phyloP scores from a whole-genome alignment of 1,140 invertebrate genomes.

The Linepithema humile region DNA sequence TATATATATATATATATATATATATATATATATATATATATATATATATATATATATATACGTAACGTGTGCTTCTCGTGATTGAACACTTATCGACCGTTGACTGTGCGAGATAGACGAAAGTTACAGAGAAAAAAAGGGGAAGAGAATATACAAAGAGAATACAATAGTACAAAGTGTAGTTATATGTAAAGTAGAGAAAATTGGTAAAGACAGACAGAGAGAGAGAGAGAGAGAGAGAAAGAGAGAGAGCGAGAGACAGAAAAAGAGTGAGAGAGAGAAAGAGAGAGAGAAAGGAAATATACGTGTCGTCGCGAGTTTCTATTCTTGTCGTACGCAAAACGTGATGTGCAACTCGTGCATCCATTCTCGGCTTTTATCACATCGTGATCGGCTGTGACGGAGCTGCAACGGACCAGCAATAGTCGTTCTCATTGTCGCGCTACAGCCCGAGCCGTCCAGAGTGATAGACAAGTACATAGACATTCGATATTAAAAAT shows the following conservation, averaged over 20 bases:
- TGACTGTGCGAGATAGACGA: conserved; percentile 46
- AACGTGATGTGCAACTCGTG: conserved; percentile 42
- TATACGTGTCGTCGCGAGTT: conserved; percentile 37
- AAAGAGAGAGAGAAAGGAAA: conserved; percentile 66
- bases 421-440: conserved; percentile 34
- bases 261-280: conserved; percentile 23
- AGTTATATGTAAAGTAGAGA: conserved; percentile 43
- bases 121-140: conserved; percentile 51
- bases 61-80: conserved; percentile 47
- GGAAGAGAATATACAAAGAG: conserved; percentile 52
- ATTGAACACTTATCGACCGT: conserved; percentile 48
- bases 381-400: conserved; percentile 35
- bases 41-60: no score
- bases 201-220: conserved; percentile 43
- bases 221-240: conserved; percentile 23
- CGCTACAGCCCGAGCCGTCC: conserved; percentile 20
- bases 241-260: background rate
- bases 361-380: conserved; percentile 21
- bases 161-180: conserved; percentile 33
- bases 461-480: conserved; percentile 22
- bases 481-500: conserved; percentile 16
- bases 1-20: no score
- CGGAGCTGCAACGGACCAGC: conserved; percentile 39
- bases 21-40: no score
- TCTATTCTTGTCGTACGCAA: conserved; percentile 12